Percentiles rank a stretch among this genome's conserved stretches.
These are phyloP conservation scores for Paratilapia polleni DNA, from an alignment of 2,113 vertebrate species.

Conservation along the genomic window DNA sequence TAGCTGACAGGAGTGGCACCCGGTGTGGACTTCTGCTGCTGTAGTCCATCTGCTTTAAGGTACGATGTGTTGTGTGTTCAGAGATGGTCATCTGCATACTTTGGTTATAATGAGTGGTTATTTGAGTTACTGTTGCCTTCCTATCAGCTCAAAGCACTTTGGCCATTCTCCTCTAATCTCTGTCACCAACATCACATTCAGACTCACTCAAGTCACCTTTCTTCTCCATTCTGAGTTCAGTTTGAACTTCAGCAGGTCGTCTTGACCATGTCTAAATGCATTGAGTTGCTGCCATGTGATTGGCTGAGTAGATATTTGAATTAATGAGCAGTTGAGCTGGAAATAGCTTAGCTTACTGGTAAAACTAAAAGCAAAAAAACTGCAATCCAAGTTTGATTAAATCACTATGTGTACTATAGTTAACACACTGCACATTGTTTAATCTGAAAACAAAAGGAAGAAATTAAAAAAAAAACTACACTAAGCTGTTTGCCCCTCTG, in stretches of 20 bases:
- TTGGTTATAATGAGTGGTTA: not conserved
- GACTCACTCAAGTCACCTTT: not conserved
- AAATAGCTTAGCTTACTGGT: not conserved
- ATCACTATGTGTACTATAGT: not conserved
- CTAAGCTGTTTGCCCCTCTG: not conserved
- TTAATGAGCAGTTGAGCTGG: not conserved
- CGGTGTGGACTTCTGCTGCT: too few relatives aligned
- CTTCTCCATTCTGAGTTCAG: not conserved
- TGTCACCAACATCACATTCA: not conserved
- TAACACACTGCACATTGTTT: not conserved
- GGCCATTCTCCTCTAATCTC: not conserved
- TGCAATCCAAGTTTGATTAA: not conserved
- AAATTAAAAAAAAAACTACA: not conserved
- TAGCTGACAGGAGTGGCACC: too few relatives aligned
- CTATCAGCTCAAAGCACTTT: not conserved
- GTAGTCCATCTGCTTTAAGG: too few relatives aligned
- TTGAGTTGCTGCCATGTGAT: not conserved
- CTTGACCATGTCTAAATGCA: not conserved
- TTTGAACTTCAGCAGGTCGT: not conserved
- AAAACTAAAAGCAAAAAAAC: not conserved
- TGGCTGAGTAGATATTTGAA: not conserved
- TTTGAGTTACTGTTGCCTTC: not conserved
- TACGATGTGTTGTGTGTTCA: too few relatives aligned
- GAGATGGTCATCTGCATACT: too few relatives aligned
- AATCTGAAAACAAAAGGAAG: not conserved